Evolutionary conservation across 2,797 vertebrate species (phyloP).

Genomic region (Petrocephalus sullivani): DNA sequence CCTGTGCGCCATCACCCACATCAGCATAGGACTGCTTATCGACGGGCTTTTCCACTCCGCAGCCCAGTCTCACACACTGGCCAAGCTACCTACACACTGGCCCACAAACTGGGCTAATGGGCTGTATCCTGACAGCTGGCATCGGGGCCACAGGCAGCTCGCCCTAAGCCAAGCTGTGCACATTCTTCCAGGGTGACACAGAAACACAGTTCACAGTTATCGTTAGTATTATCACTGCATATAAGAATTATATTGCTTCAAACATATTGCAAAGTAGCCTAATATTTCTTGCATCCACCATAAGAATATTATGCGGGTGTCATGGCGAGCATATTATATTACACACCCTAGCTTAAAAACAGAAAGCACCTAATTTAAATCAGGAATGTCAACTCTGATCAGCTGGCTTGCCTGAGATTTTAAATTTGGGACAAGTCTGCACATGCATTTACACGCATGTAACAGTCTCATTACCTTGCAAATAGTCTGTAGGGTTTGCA

Average conservation of each 20-base stretch:
- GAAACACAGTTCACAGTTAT: neutral
- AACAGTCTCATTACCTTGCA: too few relatives aligned
- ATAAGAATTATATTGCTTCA: neutral
- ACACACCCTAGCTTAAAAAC: neutral
- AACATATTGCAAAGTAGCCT: neutral
- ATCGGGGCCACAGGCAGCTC: neutral
- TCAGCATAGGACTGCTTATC: neutral
- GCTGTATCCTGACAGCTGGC: constrained; percentile 2
- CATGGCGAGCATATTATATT: neutral
- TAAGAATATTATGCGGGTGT: neutral
- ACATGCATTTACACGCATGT: too few relatives aligned
- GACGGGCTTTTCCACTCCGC: too few relatives aligned
- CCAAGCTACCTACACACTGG: neutral
- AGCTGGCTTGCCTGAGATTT: too few relatives aligned
- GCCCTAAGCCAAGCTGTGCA: neutral
- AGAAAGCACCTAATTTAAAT: neutral
- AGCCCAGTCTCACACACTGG: neutral
- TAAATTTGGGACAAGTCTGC: too few relatives aligned
- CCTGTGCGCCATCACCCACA: neutral
- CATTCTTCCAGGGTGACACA: neutral
- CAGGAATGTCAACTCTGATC: too few relatives aligned
- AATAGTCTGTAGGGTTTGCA: too few relatives aligned
- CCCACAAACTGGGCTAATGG: neutral
- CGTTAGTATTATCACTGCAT: neutral
- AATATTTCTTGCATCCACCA: neutral